These are phyloP conservation scores for Sialis fuliginosa DNA, from an alignment of 2,888 invertebrate species.

Conservation along the genomic window DNA sequence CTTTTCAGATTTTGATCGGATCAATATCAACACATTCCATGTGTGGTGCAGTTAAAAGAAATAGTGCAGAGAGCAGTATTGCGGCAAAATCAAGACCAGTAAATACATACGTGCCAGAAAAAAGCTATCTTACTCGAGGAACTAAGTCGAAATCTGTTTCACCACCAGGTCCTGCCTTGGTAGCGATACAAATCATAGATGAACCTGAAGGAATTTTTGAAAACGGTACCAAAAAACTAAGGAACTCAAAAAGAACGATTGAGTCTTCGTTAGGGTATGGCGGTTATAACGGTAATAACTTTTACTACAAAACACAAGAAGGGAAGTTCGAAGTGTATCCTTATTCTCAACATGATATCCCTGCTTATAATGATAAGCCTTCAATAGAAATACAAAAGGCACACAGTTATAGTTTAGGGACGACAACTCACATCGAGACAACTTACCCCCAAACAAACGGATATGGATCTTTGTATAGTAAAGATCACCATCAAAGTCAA, in stretches of 20 bases:
- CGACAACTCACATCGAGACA: constrained; percentile 11
- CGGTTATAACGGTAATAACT: constrained; percentile 24
- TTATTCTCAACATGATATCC: constrained; percentile 49
- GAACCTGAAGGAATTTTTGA: constrained; percentile 28
- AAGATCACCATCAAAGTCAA: constrained; percentile 9
- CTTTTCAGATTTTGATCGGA: no score
- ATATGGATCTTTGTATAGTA: constrained; percentile 8
- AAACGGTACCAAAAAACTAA: neutral
- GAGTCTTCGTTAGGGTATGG: constrained; percentile 57
- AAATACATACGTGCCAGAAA: no score
- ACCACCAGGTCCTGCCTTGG: constrained; percentile 29
- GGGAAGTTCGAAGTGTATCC: constrained; percentile 45
- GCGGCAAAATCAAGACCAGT: no score
- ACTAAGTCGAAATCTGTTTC: neutral
- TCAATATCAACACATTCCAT: no score
- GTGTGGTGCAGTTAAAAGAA: no score
- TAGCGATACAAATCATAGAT: constrained; percentile 43
- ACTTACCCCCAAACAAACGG: neutral
- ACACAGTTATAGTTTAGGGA: constrained; percentile 3
- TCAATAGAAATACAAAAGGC: constrained; percentile 7
- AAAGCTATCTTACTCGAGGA: no score
- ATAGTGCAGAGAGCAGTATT: no score
- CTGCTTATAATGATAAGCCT: constrained; percentile 17
- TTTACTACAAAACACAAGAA: constrained; percentile 21
- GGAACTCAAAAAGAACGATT: constrained; percentile 46